These are phyloP conservation scores for Crocuta crocuta DNA, from an alignment of 2,113 vertebrate species.

Conservation along the genomic window DNA sequence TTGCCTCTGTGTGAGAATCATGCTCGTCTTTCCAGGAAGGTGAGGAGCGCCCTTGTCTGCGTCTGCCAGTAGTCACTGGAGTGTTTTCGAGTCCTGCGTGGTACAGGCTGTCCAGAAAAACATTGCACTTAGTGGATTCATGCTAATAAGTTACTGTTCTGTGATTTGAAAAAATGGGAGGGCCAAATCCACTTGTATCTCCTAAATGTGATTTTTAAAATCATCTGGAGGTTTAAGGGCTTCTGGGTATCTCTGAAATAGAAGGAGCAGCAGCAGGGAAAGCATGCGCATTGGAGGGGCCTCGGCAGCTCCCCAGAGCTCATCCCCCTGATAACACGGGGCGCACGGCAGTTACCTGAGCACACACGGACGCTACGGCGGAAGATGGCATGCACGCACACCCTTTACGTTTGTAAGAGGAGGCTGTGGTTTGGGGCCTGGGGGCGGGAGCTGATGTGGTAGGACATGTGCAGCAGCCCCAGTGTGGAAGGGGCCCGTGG, in stretches of 20 bases:
- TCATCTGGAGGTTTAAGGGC: neutral
- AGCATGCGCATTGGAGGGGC: neutral
- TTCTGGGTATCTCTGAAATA: neutral
- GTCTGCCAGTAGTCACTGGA: neutral
- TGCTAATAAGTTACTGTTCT: neutral
- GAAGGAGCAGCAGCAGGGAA: neutral
- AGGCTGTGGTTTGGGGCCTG: neutral
- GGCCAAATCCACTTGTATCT: neutral
- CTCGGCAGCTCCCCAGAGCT: neutral
- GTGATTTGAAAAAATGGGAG: neutral
- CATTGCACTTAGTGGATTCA: neutral
- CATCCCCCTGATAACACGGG: neutral
- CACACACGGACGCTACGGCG: rapidly evolving
- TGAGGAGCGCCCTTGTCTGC: neutral
- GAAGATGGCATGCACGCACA: rapidly evolving
- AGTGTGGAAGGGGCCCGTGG: neutral
- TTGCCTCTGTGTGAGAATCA: neutral
- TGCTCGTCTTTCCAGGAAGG: neutral
- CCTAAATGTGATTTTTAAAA: neutral
- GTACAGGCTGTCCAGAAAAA: neutral
- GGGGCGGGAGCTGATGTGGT: neutral
- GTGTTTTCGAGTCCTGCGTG: neutral
- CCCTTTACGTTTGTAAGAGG: too few relatives aligned
- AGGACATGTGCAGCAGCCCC: rapidly evolving
- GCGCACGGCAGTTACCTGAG: rapidly evolving